Percentiles rank a stretch among this genome's conserved stretches.
These are phyloP conservation scores for Atta texana DNA, from an alignment of 1,140 invertebrate genomes.

Conservation along the genomic window DNA sequence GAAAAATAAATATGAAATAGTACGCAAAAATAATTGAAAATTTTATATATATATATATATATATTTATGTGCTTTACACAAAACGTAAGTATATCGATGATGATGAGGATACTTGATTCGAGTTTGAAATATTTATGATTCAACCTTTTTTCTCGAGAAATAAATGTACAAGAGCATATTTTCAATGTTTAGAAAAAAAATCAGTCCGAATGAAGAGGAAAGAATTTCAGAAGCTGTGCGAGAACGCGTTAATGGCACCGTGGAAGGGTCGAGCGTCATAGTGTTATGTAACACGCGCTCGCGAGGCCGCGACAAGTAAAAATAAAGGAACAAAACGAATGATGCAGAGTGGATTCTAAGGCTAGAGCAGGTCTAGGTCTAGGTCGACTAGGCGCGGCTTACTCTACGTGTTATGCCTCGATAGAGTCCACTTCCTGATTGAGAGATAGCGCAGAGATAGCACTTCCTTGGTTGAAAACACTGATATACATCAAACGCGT, in stretches of 20 bases:
- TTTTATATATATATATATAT: not conserved
- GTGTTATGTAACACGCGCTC: slow-evolving; percentile 66
- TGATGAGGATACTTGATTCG: not conserved
- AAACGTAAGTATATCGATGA: not conserved
- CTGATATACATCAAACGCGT: not conserved
- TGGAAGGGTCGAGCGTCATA: slow-evolving; percentile 35
- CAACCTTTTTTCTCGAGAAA: not conserved
- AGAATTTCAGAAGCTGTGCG: slow-evolving; percentile 1
- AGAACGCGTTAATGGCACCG: not conserved
- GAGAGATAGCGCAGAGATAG: not conserved
- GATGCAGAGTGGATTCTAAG: slow-evolving; percentile 74
- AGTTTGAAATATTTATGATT: not conserved
- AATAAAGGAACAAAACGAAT: slow-evolving; percentile 75
- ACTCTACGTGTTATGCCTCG: slow-evolving; percentile 47
- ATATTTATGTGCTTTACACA: not conserved
- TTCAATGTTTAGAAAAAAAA: not conserved
- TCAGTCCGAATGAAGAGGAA: not conserved
- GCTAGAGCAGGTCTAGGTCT: slow-evolving; percentile 79
- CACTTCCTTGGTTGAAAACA: slow-evolving; percentile 25
- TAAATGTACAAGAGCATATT: not conserved
- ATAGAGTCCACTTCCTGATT: slow-evolving; percentile 54
- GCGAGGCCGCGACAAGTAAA: slow-evolving; percentile 73
- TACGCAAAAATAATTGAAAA: not conserved
- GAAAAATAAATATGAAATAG: not conserved
- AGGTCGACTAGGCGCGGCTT: slow-evolving; percentile 79